These are phyloP conservation scores for Pseudopleuronectes americanus DNA, from an alignment of 2,797 vertebrate species.

Conservation along the genomic window DNA sequence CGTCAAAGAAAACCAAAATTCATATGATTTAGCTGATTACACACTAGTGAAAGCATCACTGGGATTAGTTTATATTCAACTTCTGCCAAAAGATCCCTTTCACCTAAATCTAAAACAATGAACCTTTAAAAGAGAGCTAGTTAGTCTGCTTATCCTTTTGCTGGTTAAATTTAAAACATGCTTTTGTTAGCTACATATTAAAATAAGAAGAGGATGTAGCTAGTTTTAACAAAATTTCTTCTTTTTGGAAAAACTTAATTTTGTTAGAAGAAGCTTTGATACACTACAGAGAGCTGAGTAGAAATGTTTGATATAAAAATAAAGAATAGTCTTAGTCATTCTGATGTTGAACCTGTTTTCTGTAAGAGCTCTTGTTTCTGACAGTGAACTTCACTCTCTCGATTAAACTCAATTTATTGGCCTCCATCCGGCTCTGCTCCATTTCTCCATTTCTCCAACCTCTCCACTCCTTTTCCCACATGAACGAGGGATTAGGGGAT, in stretches of 20 bases:
- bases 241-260: not conserved
- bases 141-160: too few relatives aligned
- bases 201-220: too few relatives aligned
- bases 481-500: constrained; percentile 7
- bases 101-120: too few relatives aligned
- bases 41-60: too few relatives aligned
- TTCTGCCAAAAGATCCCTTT: too few relatives aligned
- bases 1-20: too few relatives aligned
- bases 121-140: too few relatives aligned
- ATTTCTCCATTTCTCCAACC: not conserved
- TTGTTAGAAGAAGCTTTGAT: not conserved
- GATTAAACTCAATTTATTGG: not conserved
- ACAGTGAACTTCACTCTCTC: not conserved
- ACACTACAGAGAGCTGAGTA: not conserved
- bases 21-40: too few relatives aligned
- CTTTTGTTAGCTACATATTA: too few relatives aligned
- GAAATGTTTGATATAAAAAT: not conserved
- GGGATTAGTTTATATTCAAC: too few relatives aligned
- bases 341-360: not conserved
- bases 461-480: constrained; percentile 5
- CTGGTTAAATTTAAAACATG: too few relatives aligned
- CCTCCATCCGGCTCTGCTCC: constrained; percentile 9
- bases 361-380: not conserved
- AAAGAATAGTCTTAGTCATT: not conserved
- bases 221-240: too few relatives aligned